A percentile compares a stretch with the other conserved stretches of the same genome.
phyloP scores from a whole-genome alignment of 2,888 invertebrate genomes.

The Schizaphis graminum region DNA sequence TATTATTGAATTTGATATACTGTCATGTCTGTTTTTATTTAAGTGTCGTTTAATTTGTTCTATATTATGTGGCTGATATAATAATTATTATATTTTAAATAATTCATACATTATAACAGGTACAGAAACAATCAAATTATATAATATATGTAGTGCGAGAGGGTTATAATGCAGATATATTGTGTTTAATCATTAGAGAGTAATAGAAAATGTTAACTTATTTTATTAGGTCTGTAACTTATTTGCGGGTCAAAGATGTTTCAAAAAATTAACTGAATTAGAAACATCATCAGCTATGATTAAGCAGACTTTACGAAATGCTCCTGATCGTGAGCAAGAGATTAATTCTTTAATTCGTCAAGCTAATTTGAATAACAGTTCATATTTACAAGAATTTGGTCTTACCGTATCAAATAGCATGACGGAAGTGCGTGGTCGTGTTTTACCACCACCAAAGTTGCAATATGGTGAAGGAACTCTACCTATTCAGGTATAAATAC shows the following conservation, averaged over 20 bases:
- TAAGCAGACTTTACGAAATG: conserved; percentile 97
- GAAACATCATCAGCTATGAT: conserved; percentile 99
- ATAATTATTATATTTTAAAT: no score
- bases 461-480: conserved; percentile 94
- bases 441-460: conserved; percentile 96
- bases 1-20: neutral
- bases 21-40: no score
- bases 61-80: no score
- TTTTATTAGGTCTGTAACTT: conserved; percentile 90
- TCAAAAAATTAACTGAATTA: conserved; percentile 99
- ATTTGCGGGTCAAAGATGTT: conserved; percentile 98
- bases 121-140: neutral
- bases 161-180: neutral
- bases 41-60: no score
- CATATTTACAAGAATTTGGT: conserved; percentile 98
- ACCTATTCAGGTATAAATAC: conserved; percentile 49
- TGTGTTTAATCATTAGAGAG: neutral
- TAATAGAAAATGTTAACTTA: neutral
- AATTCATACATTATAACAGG: no score
- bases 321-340: conserved; percentile 95
- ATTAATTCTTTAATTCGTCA: conserved; percentile 97
- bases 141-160: neutral
- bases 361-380: conserved; percentile 99
- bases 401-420: conserved; percentile 97
- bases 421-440: conserved; percentile 99